Evolutionary conservation across 2,797 vertebrate species (phyloP).

Genomic region (Scleropages formosus): DNA sequence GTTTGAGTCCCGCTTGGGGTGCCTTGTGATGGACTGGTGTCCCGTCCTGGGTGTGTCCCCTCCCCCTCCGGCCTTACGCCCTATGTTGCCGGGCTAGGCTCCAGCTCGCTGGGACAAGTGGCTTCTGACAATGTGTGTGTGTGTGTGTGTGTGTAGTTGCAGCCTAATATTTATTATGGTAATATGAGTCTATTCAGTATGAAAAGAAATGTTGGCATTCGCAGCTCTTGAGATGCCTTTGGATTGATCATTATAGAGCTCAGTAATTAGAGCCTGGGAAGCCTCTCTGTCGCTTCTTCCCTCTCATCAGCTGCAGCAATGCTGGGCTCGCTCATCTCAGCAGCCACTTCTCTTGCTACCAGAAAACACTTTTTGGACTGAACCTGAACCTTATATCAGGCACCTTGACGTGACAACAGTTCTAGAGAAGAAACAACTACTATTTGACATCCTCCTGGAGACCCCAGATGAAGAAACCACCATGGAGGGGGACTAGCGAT

Average conservation of each 20-base stretch:
- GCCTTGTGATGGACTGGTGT: too few species aligned
- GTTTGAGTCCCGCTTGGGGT: too few species aligned
- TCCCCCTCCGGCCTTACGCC: too few species aligned
- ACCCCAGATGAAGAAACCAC: neutral
- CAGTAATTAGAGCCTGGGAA: conserved; percentile 60
- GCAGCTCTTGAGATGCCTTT: conserved; percentile 52
- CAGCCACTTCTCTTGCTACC: neutral
- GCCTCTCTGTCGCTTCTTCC: conserved; percentile 34
- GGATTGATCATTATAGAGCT: conserved; percentile 66
- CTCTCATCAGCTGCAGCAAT: neutral
- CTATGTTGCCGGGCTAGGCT: too few species aligned
- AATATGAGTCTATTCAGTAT: conserved; percentile 44
- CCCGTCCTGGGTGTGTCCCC: too few species aligned
- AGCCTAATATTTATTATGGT: conserved; percentile 33
- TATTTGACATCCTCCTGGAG: too few species aligned
- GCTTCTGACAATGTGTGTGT: too few species aligned
- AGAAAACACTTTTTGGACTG: neutral
- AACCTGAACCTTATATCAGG: neutral
- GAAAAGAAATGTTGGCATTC: conserved; percentile 52
- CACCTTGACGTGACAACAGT: neutral
- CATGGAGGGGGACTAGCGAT: neutral
- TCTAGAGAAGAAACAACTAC: neutral
- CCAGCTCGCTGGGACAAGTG: too few species aligned
- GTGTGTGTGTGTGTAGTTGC: too few species aligned
- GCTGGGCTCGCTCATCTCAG: too few species aligned